Evolutionary conservation across 1,140 invertebrate species (phyloP), one percentile per base, ranked within the genome.

Genomic region (Ridgeia piscesae): DNA sequence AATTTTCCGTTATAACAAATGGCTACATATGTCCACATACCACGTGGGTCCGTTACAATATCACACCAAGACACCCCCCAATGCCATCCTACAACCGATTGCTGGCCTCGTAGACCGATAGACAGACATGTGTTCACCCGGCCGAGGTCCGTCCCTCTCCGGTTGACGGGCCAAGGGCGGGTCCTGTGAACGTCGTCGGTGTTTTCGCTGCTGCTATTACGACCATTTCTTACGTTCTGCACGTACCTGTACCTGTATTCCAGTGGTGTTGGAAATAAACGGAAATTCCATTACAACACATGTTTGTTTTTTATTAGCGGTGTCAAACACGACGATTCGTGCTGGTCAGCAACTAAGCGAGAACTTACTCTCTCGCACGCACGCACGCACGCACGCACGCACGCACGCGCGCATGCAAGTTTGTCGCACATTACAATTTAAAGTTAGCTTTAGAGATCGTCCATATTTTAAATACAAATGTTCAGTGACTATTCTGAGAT

Each of bases 321-420:
- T 77, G 58, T 77, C 58, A 2, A 21, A 77, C 58, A 77, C 58
- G 58, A 77, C 58, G 6, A 31, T 77, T 77, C 58, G 4, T 27
- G 58, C 27, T 31, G 4, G 27, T 21, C 58, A 77, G 58, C 11
- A 77, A 77, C 89, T 90, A 90, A 1, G 35, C 89, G 4, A 90
- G 21, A 34, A 90, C 35, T 14, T 27, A 33, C 33, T n/a, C n/a
- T n/a, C n/a, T n/a, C 6, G 34, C 33, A 33, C 89, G 34, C 89
- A 89, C 89, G 31, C 89, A 89, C 89, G 34, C 89, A 89, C 89
- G 34, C 89, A 89, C 89, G n/a, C 89, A 33, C 89, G 33, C 31
- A 34, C 31, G 33, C 89, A 34, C 31, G 33, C 89, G 17, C 89
- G 4, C 89, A 11, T 33, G 33, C 89, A 34, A 21, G 2, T 33